A percentile compares a stretch with the other conserved stretches of the same genome.
Evolutionary conservation across 1,140 invertebrate species (phyloP).

Genomic region (Ceratina australensis): DNA sequence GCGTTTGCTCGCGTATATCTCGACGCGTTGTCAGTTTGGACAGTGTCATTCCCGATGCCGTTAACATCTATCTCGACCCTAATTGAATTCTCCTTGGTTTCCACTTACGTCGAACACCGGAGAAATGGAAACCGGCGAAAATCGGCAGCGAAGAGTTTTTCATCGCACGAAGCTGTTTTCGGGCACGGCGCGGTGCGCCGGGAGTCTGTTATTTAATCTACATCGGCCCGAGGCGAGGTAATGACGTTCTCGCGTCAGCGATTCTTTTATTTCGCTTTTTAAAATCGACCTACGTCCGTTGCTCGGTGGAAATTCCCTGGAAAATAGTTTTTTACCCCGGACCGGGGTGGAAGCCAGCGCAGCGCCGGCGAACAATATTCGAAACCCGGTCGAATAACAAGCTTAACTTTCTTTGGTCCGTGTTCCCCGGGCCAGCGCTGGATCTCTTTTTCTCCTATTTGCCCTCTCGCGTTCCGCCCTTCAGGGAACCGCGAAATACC

Average conservation of each 20-base stretch:
- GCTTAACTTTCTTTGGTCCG: slow-evolving; percentile 16
- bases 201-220: slow-evolving; percentile 30
- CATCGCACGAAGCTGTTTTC: neutral
- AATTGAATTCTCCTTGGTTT: no score
- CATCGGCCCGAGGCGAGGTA: slow-evolving; percentile 7
- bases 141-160: neutral
- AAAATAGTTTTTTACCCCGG: slow-evolving; percentile 9
- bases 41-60: no score
- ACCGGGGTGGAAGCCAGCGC: no score
- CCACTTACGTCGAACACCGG: no score
- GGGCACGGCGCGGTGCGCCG: neutral
- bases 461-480: no score
- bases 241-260: slow-evolving; percentile 20
- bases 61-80: no score
- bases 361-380: neutral
- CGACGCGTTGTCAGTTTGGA: neutral
- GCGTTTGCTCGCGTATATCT: slow-evolving; percentile 25
- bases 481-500: neutral
- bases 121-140: no score
- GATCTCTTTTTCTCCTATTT: no score
- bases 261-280: slow-evolving; percentile 10
- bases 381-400: slow-evolving; percentile 6
- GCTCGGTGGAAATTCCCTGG: neutral
- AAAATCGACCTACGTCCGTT: slow-evolving; percentile 1
- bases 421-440: neutral